Base-by-base conservation (phyloP, 53 echinoderm and acorn worm genomes). In the Crossaster papposus region DNA sequence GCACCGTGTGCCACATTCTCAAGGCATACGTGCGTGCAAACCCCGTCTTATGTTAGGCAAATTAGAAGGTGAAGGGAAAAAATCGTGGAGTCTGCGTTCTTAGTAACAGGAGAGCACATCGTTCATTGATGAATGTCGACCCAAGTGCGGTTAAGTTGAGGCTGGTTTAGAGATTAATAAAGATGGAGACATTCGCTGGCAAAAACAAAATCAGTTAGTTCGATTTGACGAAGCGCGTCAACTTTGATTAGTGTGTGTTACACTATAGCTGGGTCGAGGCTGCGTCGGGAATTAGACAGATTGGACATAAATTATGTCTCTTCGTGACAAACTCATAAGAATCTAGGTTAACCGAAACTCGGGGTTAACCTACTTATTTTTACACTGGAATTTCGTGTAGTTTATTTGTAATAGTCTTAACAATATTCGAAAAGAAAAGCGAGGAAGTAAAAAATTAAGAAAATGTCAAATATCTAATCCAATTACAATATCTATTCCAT, bases 221-320 rank as follows among this genome's bases (percentile, higher is more conserved):
- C 24, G 2, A 29, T 55, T 51, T 72, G 72, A 72, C 31, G 84
- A 70, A 71, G 70, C 14, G 84, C 72, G 23, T 72, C 72, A 71
- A 72, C 37, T 65, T 84, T 53, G 72, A 84, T 84, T 84, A 84
- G 72, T 30, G 51, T 11, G 26, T 68, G 24, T 26, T 68, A 68
- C 24, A 26, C 24, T 68, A 24, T 26, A 68, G 28, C n/a, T 3
- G 26, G 28, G 68, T 68, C 28, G 68, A 26, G 24, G 28, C 68
- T 3, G 62, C 68, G 22, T 26, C n/a, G 28, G 65, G 68, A 4
- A 68, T 11, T 14, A 4, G 26, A 12, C 17, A 68, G 15, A 58
- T 58, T 58, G 58, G 12, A 20, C 17, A 58, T 18, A 58, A 58
- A 15, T 44, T 44, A 44, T 9, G 44, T 44, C 44, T 44, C 44